Conservation (phyloP, 2,797 vertebrate genomes). For the Botia kubotai region DNA sequence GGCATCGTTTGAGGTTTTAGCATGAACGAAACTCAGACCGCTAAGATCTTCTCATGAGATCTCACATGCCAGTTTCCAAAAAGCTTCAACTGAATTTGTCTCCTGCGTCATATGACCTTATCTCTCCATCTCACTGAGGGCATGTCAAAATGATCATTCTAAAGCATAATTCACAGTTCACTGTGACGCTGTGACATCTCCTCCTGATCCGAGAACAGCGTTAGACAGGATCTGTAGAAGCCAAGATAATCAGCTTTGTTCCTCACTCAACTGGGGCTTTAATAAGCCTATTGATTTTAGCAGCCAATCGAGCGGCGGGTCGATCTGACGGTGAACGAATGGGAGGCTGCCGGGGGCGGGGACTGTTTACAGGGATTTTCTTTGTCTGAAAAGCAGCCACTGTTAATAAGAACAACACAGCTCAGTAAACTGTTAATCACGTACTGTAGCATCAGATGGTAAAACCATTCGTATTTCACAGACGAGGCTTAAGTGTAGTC, state of each 20-base stretch:
- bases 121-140: too few relatives aligned
- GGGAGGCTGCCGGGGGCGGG: constrained; percentile 40
- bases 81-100: constrained; percentile 14
- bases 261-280: constrained; percentile 69
- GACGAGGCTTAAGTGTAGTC: too few relatives aligned
- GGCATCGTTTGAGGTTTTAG: constrained; percentile 1
- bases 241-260: constrained; percentile 75
- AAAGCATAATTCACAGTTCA: background rate
- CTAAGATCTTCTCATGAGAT: background rate
- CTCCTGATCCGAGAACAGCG: constrained; percentile 8
- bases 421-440: background rate
- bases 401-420: background rate
- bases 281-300: constrained; percentile 77
- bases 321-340: constrained; percentile 58
- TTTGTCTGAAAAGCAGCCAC: constrained; percentile 38
- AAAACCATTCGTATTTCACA: background rate
- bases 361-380: constrained; percentile 47
- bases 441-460: background rate
- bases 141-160: constrained; percentile 31
- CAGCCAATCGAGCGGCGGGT: constrained; percentile 69
- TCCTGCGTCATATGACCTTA: constrained; percentile 11
- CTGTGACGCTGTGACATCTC: constrained; percentile 71
- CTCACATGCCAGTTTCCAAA: background rate
- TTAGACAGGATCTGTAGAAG: constrained; percentile 54
- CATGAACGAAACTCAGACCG: background rate